A percentile compares a stretch with the other conserved stretches of the same genome.
Evolutionary conservation across 2,888 invertebrate genomes (phyloP).

Genomic region (Dryocosmus kuriphilus): DNA sequence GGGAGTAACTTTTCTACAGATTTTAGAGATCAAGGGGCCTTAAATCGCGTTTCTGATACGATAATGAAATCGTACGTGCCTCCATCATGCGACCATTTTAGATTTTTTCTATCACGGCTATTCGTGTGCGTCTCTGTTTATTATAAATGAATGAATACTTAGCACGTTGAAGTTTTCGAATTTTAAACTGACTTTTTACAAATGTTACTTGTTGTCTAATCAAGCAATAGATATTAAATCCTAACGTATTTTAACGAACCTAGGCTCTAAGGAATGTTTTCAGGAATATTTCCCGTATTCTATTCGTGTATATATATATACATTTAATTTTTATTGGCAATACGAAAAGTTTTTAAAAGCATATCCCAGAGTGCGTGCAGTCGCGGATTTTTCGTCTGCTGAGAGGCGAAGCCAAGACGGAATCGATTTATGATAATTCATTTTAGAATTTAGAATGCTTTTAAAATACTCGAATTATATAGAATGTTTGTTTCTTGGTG

Average conservation of each 20-base stretch:
- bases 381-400: background rate
- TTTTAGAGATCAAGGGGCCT: slow-evolving; percentile 31
- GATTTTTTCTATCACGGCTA: slow-evolving; percentile 55
- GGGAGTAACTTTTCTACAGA: background rate
- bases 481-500: slow-evolving; percentile 1
- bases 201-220: slow-evolving; percentile 72
- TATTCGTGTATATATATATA: slow-evolving; percentile 28
- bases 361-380: slow-evolving; percentile 6
- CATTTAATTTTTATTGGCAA: slow-evolving; percentile 14
- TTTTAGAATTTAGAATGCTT: slow-evolving; percentile 17
- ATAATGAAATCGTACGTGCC: slow-evolving; percentile 41
- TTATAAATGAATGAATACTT: slow-evolving; percentile 66
- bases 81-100: slow-evolving; percentile 44
- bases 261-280: slow-evolving; percentile 12
- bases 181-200: slow-evolving; percentile 72
- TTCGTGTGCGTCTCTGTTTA: slow-evolving; percentile 55
- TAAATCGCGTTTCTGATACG: slow-evolving; percentile 7
- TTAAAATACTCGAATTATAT: slow-evolving; percentile 24
- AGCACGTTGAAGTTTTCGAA: slow-evolving; percentile 76
- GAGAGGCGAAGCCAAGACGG: background rate
- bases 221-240: slow-evolving; percentile 63
- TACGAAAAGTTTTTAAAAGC: background rate
- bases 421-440: background rate
- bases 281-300: slow-evolving; percentile 15
- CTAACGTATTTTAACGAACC: slow-evolving; percentile 50